A percentile compares a stretch with the other conserved stretches of the same genome.
Evolutionary conservation across 2,888 invertebrate genomes (phyloP).

Genomic region (Chrysolina americana): DNA sequence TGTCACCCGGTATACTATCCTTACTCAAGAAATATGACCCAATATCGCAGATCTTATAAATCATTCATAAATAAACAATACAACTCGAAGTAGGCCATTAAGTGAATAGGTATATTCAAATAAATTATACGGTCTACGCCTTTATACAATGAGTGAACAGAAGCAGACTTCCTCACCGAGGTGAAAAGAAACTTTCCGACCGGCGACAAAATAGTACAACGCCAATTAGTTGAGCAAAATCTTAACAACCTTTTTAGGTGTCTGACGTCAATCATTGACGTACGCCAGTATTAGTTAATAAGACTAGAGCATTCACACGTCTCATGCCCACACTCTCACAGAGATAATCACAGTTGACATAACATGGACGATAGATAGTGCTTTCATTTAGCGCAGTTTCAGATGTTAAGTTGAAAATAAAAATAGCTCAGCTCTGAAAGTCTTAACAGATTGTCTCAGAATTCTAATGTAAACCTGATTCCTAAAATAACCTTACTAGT

Average conservation of each 20-base stretch:
- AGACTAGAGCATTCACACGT: slow-evolving; percentile 25
- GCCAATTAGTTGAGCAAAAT: slow-evolving; percentile 51
- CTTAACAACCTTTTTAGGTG: slow-evolving; percentile 61
- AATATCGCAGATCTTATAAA: too few relatives aligned
- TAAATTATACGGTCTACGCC: not conserved
- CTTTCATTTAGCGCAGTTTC: not conserved
- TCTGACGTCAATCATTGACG: slow-evolving; percentile 62
- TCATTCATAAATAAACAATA: too few relatives aligned
- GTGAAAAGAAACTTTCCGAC: not conserved
- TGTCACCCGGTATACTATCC: too few relatives aligned
- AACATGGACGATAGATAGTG: not conserved
- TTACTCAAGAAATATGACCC: too few relatives aligned
- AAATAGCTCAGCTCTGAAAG: not conserved
- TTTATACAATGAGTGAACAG: not conserved
- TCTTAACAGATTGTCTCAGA: too few relatives aligned
- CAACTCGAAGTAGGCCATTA: too few relatives aligned
- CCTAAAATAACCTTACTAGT: too few relatives aligned
- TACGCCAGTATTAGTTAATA: slow-evolving; percentile 44
- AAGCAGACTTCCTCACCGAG: not conserved
- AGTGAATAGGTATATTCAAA: not conserved
- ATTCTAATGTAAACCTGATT: too few relatives aligned
- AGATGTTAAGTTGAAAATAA: not conserved
- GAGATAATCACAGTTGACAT: slow-evolving; percentile 5
- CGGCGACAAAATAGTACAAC: not conserved
- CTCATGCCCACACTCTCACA: slow-evolving; percentile 17